Conservation (phyloP, 2,113 vertebrate genomes). For the Phaetusa simplex region DNA sequence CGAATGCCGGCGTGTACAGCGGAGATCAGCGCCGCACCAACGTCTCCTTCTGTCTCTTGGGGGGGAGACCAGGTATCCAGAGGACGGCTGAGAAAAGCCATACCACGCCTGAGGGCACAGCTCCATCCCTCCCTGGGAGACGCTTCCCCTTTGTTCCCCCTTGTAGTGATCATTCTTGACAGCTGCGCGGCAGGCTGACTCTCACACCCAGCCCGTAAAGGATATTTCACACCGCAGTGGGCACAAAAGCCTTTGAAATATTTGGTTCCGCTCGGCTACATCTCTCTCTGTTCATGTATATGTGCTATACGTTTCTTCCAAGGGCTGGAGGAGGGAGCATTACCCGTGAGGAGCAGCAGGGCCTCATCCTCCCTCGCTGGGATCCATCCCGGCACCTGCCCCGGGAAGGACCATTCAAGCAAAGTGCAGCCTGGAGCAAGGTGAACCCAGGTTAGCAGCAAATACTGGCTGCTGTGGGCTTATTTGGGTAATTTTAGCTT, state of each 20-base stretch:
- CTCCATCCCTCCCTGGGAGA: not conserved
- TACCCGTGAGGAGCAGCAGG: not conserved
- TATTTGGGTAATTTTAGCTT: not conserved
- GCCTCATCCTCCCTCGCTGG: not conserved
- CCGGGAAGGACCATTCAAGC: not conserved
- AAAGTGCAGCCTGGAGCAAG: not conserved
- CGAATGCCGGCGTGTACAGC: no score
- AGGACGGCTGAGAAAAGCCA: not conserved
- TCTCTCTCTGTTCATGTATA: fast-evolving
- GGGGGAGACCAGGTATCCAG: not conserved
- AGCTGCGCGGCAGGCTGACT: not conserved
- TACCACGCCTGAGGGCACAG: not conserved
- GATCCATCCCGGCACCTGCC: not conserved
- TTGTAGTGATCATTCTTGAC: not conserved
- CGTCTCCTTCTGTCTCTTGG: not conserved
- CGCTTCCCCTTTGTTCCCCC: not conserved
- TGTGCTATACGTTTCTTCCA: not conserved
- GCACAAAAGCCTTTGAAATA: not conserved
- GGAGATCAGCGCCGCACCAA: not conserved
- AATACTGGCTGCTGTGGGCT: not conserved
- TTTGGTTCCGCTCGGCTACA: not conserved
- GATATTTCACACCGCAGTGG: not conserved
- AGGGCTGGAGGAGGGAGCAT: not conserved
- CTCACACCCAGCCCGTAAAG: not conserved
- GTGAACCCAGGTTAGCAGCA: not conserved